Base-by-base conservation (phyloP, 2,113 vertebrate species). In the Chionis minor region DNA sequence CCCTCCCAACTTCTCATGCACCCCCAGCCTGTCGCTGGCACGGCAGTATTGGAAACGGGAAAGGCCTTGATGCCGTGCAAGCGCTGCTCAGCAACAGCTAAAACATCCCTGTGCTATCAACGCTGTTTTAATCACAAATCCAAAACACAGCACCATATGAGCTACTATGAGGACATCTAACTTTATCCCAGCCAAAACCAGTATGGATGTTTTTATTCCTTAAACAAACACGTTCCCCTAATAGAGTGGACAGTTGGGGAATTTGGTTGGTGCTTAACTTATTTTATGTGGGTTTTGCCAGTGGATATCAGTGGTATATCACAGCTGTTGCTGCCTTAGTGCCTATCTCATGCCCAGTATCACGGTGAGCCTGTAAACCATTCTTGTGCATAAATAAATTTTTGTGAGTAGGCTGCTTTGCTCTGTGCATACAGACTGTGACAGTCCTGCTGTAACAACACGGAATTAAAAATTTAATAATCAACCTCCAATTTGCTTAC, bases 11-110 rank as follows among this genome's bases (percentile, higher is more conserved):
- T 55, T 61, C 66, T 59, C 0, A 0, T 4, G 38, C 22, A 23
- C 30, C 21, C 24, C 28, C 16, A 70, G 12, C 8, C 21, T 35
- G 4, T 70, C 0, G 0, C 47, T 49, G 32, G 26, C 1, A 0
- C 20, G 22, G 19, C 19, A 10, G 32, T 0, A 1, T 26, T n/a
- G 6, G 32, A 55, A 74, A 22, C 61, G 15, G 45, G 63, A 62
- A 27, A 81, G 20, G 38, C 38, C 38, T 65, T 27, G 51, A 42
- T 1, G 2, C 44, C 24, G 35, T 75, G 63, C 12, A 65, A 47
- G 20, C 28, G 1, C 30, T 77, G 28, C 70, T 86, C 24, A 65
- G 33, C 12, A 47, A 11, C 4, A 65, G 9, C 47, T 17, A 26
- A 38, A 89, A 12, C 26, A 81, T 12, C 16, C 27, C 11, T 33